phyloP scores from a whole-genome alignment of 2,113 vertebrate genomes.

The Carassius auratus region DNA sequence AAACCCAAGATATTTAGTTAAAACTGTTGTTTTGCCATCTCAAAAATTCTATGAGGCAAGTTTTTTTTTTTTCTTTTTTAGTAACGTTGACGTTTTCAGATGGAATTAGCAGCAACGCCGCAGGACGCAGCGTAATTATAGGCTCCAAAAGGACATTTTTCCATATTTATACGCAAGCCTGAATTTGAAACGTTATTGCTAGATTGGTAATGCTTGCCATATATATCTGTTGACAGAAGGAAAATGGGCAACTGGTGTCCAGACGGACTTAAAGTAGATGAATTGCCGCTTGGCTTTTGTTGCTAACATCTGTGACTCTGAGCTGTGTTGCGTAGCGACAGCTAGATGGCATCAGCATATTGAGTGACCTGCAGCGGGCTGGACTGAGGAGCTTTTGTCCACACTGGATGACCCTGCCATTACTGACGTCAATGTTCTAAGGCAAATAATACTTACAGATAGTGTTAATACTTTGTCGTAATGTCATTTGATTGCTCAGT shows the following conservation, averaged over 20 bases:
- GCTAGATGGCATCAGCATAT: constrained; percentile 60
- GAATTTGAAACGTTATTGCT: constrained; percentile 29
- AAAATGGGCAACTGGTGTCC: not conserved
- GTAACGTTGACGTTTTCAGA: not conserved
- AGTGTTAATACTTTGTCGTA: not conserved
- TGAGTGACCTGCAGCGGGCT: not conserved
- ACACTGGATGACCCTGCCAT: not conserved
- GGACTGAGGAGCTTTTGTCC: constrained; percentile 26
- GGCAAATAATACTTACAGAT: not conserved
- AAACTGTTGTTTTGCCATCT: too few relatives aligned
- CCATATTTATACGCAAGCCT: not conserved
- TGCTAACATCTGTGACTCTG: not conserved
- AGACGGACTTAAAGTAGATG: constrained; percentile 26
- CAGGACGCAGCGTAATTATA: constrained; percentile 12
- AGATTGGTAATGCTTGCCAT: not conserved
- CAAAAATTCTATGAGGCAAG: too few relatives aligned
- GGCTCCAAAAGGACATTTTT: not conserved
- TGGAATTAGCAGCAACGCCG: constrained; percentile 14
- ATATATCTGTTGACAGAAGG: not conserved
- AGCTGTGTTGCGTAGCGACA: constrained; percentile 41
- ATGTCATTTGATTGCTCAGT: not conserved
- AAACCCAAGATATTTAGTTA: too few relatives aligned
- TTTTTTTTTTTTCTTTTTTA: too few relatives aligned
- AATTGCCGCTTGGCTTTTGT: not conserved
- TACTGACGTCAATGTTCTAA: not conserved